A percentile compares a stretch with the other conserved stretches of the same genome.
Conservation (phyloP, 2,113 vertebrate species). For the Gopherus flavomarginatus region DNA sequence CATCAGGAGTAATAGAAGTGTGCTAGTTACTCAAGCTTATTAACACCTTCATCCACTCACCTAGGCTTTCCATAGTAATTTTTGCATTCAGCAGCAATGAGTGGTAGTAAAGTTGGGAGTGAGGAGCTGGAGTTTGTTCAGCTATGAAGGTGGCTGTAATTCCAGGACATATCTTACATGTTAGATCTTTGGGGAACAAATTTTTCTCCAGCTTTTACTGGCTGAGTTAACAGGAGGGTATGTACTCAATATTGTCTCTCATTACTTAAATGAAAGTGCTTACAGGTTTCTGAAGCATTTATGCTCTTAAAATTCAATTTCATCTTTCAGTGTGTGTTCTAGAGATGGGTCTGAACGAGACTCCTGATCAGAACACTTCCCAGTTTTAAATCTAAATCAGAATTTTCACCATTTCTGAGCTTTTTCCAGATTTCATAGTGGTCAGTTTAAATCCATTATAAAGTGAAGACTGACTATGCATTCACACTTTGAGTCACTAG, state of each 20-base stretch:
- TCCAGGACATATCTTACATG: not conserved
- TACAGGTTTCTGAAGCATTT: not conserved
- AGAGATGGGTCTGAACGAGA: not conserved
- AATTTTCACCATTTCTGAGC: not conserved
- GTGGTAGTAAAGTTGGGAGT: not conserved
- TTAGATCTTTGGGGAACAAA: not conserved
- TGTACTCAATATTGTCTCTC: not conserved
- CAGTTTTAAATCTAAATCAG: not conserved
- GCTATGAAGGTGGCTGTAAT: not conserved
- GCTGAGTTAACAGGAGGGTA: not conserved
- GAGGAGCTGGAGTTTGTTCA: not conserved
- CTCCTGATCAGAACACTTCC: not conserved
- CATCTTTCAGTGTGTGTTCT: rapidly evolving
- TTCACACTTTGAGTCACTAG: not conserved
- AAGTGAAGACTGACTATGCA: not conserved
- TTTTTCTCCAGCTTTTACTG: not conserved
- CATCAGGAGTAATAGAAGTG: rapidly evolving
- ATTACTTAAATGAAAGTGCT: not conserved
- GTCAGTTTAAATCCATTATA: not conserved
- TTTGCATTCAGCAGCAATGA: not conserved
- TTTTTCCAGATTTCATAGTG: not conserved
- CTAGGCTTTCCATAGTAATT: not conserved
- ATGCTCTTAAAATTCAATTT: not conserved
- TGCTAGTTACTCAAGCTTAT: not conserved
- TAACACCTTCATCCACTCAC: not conserved